Conservation (phyloP, 2,888 invertebrate genomes). For the Drosophila prostipennis region DNA sequence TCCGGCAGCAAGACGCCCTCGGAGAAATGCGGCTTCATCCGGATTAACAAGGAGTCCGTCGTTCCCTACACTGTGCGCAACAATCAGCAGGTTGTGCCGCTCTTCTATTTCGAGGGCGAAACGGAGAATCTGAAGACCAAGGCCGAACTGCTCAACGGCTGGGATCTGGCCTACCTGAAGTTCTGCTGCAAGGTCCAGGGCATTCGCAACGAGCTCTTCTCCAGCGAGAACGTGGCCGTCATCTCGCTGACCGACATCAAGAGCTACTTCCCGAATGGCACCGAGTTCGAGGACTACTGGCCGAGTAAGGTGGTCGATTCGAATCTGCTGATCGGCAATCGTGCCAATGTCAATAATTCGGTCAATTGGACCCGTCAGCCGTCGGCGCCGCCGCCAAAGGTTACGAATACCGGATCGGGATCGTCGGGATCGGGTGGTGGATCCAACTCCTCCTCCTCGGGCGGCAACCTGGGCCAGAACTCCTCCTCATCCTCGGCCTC, state of each 20-base stretch:
- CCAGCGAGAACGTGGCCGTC: constrained; percentile 95
- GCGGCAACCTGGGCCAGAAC: constrained; percentile 48
- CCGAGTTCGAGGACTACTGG: constrained; percentile 96
- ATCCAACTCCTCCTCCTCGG: constrained; percentile 23
- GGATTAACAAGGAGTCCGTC: constrained; percentile 96
- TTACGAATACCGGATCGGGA: constrained; percentile 37
- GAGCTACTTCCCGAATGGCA: constrained; percentile 95
- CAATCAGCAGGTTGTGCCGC: constrained; percentile 93
- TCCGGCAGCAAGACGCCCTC: constrained; percentile 88
- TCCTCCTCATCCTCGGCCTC: constrained; percentile 28
- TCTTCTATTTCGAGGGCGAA: constrained; percentile 94
- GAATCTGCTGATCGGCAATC: constrained; percentile 89
- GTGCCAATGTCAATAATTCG: constrained; percentile 86
- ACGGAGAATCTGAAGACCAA: constrained; percentile 95
- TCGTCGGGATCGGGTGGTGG: neutral
- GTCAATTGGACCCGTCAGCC: constrained; percentile 93
- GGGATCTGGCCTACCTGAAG: constrained; percentile 96
- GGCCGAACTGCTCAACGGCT: constrained; percentile 94
- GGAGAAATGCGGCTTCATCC: constrained; percentile 95
- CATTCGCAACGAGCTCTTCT: constrained; percentile 94
- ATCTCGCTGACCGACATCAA: constrained; percentile 95
- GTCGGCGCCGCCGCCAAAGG: constrained; percentile 88
- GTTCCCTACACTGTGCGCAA: constrained; percentile 95
- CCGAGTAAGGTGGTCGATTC: constrained; percentile 94
- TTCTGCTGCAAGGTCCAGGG: constrained; percentile 98